Evolutionary conservation across 1,140 invertebrate genomes (phyloP), one percentile per base, ranked within the genome.

Genomic region (Samia ricini): DNA sequence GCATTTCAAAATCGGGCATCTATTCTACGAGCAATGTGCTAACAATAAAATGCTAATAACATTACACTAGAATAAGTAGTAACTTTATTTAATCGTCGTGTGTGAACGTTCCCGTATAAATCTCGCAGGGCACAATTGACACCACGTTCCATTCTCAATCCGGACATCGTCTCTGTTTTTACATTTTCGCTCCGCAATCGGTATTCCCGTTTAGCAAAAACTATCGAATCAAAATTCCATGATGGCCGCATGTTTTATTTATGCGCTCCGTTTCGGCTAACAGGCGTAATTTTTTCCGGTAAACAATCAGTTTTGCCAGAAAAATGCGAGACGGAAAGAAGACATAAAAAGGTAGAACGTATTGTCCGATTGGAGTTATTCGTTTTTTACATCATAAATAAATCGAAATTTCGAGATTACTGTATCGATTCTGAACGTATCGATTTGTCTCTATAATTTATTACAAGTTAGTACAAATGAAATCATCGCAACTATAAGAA

Each of bases 241-340:
- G 70, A 74, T 76, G 66, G 64, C 71, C 76, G 58, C 83, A 88
- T 89, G 85, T 89, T 89, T 89, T 89, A 89, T 89, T 88, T 87
- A 89, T 89, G 67, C 73, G 59, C 72, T 68, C 71, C 79, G 77
- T 78, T 84, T 81, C 81, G 79, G 74, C 81, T 88, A 87, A 89
- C 87, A 88, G 85, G 78, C 83, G 85, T 88, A 86, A 89, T 89
- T 89, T 89, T 89, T 89, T 89, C 87, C 87, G 83, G 77, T 87
- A 89, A 89, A 89, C 87, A 89, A 88, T 89, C 84, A 87, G 80
- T 89, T 89, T 89, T 89, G 80, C 68, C 78, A 79, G 85, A 88
- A 89, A 89, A 89, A 87, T 87, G 79, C 84, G 83, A 79, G 72
- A 82, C 81, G 79, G 79, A 79, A 85, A 81, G 78, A 85, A 83